phyloP scores from a whole-genome alignment of 2,113 vertebrate genomes.

The Thamnaconus septentrionalis region DNA sequence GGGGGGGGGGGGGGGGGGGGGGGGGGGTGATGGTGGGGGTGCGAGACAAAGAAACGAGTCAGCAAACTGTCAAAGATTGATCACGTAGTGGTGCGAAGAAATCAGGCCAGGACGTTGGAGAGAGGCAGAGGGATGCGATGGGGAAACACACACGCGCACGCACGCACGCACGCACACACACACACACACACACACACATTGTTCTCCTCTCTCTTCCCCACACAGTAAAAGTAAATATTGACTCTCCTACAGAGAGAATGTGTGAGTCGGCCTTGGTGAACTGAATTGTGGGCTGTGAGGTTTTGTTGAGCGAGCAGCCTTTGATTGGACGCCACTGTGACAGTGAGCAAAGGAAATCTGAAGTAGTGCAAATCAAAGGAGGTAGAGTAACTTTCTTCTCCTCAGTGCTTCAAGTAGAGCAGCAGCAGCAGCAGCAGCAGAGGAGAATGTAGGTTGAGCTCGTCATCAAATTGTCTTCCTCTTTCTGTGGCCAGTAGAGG shows the following conservation, averaged over 20 bases:
- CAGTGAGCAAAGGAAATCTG: too few relatives aligned
- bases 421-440: slow-evolving; percentile 2
- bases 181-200: too few relatives aligned
- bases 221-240: slow-evolving; percentile 62
- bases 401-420: slow-evolving; percentile 10
- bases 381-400: background rate
- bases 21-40: background rate
- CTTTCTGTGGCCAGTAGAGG: slow-evolving; percentile 4
- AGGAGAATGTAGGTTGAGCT: background rate
- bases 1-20: too few relatives aligned
- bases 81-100: slow-evolving; percentile 47
- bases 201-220: background rate
- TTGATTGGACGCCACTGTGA: too few relatives aligned
- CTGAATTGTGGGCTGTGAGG: too few relatives aligned
- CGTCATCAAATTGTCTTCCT: too few relatives aligned
- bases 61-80: slow-evolving; percentile 59
- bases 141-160: too few relatives aligned
- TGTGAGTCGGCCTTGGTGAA: background rate
- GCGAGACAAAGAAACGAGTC: slow-evolving; percentile 59
- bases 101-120: slow-evolving; percentile 28
- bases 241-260: slow-evolving; percentile 11
- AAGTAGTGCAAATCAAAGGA: background rate
- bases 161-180: too few relatives aligned
- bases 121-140: slow-evolving; percentile 6
- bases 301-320: too few relatives aligned